Conservation (phyloP, 2,888 invertebrate genomes). For the Steinernema carpocapsae region DNA sequence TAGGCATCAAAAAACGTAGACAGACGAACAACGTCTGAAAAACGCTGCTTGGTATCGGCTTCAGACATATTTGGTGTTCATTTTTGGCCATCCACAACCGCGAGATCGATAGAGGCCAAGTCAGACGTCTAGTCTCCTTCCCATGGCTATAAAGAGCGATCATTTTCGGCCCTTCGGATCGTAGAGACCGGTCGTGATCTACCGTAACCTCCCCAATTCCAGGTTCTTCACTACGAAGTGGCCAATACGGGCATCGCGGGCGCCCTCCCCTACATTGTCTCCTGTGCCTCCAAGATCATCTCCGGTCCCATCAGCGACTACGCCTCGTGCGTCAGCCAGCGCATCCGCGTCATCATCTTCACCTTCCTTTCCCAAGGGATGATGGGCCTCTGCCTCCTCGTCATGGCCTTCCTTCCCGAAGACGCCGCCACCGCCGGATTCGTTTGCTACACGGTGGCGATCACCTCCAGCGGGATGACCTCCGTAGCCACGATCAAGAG, state of each 20-base stretch:
- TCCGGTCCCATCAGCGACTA: slow-evolving; percentile 52
- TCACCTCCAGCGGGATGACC: slow-evolving; percentile 54
- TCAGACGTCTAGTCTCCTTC: too few species aligned
- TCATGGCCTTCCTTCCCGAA: slow-evolving; percentile 45
- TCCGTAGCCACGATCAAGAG: slow-evolving; percentile 56
- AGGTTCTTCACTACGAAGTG: slow-evolving; percentile 53
- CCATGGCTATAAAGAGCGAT: too few species aligned
- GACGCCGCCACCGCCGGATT: slow-evolving; percentile 43
- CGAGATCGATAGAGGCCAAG: too few species aligned
- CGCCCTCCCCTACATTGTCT: slow-evolving; percentile 51
- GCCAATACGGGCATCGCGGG: slow-evolving; percentile 49
- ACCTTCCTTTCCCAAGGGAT: slow-evolving; percentile 38
- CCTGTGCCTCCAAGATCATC: slow-evolving; percentile 47
- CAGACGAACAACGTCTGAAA: too few species aligned
- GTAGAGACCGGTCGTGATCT: too few species aligned
- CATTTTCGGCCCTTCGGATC: too few species aligned
- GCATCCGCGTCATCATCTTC: slow-evolving; percentile 39
- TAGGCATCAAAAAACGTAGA: too few species aligned
- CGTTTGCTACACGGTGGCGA: slow-evolving; percentile 56
- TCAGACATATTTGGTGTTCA: too few species aligned
- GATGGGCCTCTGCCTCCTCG: slow-evolving; percentile 44
- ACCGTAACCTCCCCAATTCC: not conserved
- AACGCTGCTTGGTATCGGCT: too few species aligned
- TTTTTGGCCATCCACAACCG: too few species aligned
- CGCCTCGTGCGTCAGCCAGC: slow-evolving; percentile 48